Percentiles rank a stretch among this genome's conserved stretches.
Evolutionary conservation across 2,888 invertebrate genomes (phyloP).

Genomic region (Piscicola geometra): DNA sequence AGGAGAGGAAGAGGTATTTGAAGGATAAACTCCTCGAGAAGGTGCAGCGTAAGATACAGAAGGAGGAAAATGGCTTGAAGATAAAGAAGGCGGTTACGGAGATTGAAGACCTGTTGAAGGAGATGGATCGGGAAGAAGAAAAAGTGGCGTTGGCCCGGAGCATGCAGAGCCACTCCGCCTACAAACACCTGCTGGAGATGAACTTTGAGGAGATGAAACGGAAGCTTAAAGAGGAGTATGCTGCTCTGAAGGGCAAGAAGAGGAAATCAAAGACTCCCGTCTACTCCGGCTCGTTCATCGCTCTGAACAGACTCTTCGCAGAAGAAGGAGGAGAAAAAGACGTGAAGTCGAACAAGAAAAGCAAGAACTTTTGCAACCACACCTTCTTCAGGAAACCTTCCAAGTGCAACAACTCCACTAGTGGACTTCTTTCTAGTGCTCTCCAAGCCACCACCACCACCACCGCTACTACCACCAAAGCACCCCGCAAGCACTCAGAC

Average conservation of each 20-base stretch:
- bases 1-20: neutral
- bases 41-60: neutral
- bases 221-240: neutral
- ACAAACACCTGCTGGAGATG: too few relatives aligned
- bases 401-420: too few relatives aligned
- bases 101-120: slow-evolving; percentile 5
- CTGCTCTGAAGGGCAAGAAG: too few relatives aligned
- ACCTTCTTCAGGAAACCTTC: too few relatives aligned
- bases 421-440: too few relatives aligned
- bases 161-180: neutral
- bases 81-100: slow-evolving; percentile 19
- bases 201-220: too few relatives aligned
- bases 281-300: neutral
- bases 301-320: neutral
- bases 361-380: too few relatives aligned
- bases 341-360: too few relatives aligned
- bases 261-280: neutral
- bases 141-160: neutral
- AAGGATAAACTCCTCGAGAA: neutral
- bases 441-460: neutral
- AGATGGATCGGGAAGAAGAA: neutral
- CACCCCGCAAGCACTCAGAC: neutral
- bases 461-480: neutral
- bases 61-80: neutral
- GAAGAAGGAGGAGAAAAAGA: too few relatives aligned